Evolutionary conservation across 2,113 vertebrate species (phyloP).

Genomic region (Nannobrachium achirus): DNA sequence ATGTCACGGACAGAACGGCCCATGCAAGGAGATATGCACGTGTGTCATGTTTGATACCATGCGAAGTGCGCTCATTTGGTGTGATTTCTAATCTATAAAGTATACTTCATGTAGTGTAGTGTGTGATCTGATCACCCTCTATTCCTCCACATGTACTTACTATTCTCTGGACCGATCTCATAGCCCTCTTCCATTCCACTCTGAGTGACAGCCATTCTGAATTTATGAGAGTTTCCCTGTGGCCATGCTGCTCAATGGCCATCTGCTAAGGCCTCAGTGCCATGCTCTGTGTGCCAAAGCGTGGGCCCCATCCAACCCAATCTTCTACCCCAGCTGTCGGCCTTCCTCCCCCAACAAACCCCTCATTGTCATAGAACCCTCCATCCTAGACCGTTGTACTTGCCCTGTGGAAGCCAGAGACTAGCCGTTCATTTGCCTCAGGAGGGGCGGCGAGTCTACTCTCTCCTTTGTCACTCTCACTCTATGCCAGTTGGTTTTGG

Average conservation of each 20-base stretch:
- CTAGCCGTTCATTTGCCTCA: constrained; percentile 49
- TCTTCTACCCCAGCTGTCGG: constrained; percentile 63
- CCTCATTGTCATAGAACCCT: constrained; percentile 64
- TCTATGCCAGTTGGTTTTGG: constrained; percentile 11
- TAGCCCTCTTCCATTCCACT: background rate
- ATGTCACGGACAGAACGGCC: no score
- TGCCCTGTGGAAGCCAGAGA: constrained; percentile 48
- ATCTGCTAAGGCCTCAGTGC: constrained; percentile 74
- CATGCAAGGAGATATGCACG: no score
- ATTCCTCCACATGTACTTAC: no score
- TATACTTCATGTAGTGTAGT: no score
- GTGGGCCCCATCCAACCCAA: constrained; percentile 50
- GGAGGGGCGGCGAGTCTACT: constrained; percentile 23
- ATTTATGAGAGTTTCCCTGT: constrained; percentile 57
- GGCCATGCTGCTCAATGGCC: constrained; percentile 69
- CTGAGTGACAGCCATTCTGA: constrained; percentile 43
- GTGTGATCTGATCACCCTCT: no score
- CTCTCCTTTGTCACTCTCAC: background rate
- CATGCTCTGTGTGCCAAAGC: constrained; percentile 67
- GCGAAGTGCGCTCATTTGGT: no score
- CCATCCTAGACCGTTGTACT: constrained; percentile 32
- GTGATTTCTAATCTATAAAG: no score
- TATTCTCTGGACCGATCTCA: background rate
- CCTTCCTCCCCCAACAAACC: constrained; percentile 71
- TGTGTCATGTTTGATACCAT: no score